Evolutionary conservation across 2,113 vertebrate genomes (phyloP).

Genomic region (Salvelinus alpinus): DNA sequence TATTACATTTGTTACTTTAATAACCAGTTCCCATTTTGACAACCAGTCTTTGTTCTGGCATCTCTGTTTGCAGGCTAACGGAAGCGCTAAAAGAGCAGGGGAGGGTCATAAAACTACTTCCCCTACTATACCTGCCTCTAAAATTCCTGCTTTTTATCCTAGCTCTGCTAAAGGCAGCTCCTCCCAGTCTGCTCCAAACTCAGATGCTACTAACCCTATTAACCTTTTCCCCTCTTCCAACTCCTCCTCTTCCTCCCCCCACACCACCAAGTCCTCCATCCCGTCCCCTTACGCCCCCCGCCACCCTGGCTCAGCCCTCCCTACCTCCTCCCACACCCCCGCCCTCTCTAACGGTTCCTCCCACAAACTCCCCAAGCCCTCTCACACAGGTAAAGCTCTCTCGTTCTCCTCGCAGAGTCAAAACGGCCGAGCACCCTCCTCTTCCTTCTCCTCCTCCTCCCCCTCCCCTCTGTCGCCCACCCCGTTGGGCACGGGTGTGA

Average conservation of each 20-base stretch:
- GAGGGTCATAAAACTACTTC: constrained; percentile 96
- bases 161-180: constrained; percentile 88
- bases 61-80: constrained; percentile 99
- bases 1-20: constrained; percentile 70
- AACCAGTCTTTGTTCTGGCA: constrained; percentile 89
- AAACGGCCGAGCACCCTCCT: constrained; percentile 83
- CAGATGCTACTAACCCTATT: constrained; percentile 86
- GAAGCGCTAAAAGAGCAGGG: constrained; percentile 99
- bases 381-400: constrained; percentile 88
- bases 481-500: constrained; percentile 86
- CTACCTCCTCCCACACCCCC: constrained; percentile 84
- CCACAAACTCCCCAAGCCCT: constrained; percentile 85
- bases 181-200: constrained; percentile 81
- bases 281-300: constrained; percentile 78
- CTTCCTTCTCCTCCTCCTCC: constrained; percentile 70
- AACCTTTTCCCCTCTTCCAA: constrained; percentile 69
- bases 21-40: constrained; percentile 82
- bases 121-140: constrained; percentile 94
- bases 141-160: constrained; percentile 98
- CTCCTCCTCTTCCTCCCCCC: constrained; percentile 76
- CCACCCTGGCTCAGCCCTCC: constrained; percentile 51
- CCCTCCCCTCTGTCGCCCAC: constrained; percentile 86
- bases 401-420: constrained; percentile 89
- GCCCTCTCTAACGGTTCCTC: constrained; percentile 93
- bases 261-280: constrained; percentile 79